Evolutionary conservation across 2,797 vertebrate species (phyloP), one percentile per base, ranked within the genome.

Genomic region (Oreochromis grahami): DNA sequence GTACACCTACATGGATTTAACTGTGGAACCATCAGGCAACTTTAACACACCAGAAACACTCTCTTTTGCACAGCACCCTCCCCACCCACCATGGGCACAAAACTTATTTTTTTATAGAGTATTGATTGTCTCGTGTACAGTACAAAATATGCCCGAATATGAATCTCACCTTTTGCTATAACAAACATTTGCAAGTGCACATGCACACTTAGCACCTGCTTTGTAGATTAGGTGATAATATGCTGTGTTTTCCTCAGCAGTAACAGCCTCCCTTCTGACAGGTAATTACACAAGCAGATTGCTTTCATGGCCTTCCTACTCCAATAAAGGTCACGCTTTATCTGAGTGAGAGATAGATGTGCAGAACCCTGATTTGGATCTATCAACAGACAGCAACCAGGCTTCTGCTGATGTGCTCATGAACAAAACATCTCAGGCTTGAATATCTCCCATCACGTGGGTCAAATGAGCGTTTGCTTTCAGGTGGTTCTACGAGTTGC

Each of bases 201-300:
- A 7, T n/a, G 24, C 81, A 82, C 86, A 76, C 85, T 86, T 87
- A 77, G 60, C 89, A 94, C 92, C 93, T 94, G 88, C 90, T 92
- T 91, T 92, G 90, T 84, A 90, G 93, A 96, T 95, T 89, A 94
- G 91, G 91, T 87, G 85, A 91, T 90, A 88, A 95, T 90, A 91
- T 90, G 89, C 91, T 87, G 92, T 84, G 94, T 94, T 95, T 94
- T 91, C 87, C 86, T 45, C 90, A 50, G 88, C 93, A 92, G 92
- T 93, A 93, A 90, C 94, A 92, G 91, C 90, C 94, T 94, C 93
- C 91, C 87, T 92, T 92, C 94, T 96, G 96, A 96, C 96, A 96
- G 95, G 94, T 95, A 96, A 96, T 96, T 95, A 96, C 94, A 89
- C 92, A 90, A 95, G 93, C 94, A 96, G 94, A 96, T 96, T 95